Percentiles rank a stretch among this genome's conserved stretches.
Evolutionary conservation across 1,140 invertebrate species (phyloP).

Genomic region (Lepidotrigona ventralis): DNA sequence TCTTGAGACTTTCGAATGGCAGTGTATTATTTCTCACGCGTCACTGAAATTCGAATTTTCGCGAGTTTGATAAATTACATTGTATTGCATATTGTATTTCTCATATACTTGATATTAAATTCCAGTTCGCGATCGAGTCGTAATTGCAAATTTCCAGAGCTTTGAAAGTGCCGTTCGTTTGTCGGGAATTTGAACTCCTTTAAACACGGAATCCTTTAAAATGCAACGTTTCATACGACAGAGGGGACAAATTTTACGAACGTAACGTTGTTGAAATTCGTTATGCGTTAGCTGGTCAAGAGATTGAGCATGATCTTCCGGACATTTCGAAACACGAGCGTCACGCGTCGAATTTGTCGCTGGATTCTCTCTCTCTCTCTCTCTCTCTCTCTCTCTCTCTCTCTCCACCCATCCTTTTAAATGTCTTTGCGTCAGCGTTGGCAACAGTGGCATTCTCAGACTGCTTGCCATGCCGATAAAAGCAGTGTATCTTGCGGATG

Average conservation of each 20-base stretch:
- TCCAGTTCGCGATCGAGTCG: background rate
- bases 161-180: background rate
- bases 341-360: constrained; percentile 7
- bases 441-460: constrained; percentile 53
- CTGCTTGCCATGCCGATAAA: constrained; percentile 57
- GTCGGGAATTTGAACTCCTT: too few relatives aligned
- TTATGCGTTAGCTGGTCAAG: background rate
- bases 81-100: too few relatives aligned
- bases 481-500: constrained; percentile 53
- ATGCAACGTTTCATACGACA: too few relatives aligned
- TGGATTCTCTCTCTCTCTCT: background rate
- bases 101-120: background rate
- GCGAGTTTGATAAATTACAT: background rate
- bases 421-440: constrained; percentile 49
- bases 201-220: too few relatives aligned
- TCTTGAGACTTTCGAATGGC: too few relatives aligned
- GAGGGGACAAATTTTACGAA: too few relatives aligned
- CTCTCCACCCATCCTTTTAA: constrained; percentile 26
- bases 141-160: background rate
- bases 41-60: background rate
- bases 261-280: too few relatives aligned
- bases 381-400: background rate
- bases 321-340: too few relatives aligned
- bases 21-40: background rate
- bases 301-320: background rate